Evolutionary conservation across 1,140 invertebrate genomes (phyloP), one percentile per base, ranked within the genome.

Genomic region (Homalodisca vitripennis): DNA sequence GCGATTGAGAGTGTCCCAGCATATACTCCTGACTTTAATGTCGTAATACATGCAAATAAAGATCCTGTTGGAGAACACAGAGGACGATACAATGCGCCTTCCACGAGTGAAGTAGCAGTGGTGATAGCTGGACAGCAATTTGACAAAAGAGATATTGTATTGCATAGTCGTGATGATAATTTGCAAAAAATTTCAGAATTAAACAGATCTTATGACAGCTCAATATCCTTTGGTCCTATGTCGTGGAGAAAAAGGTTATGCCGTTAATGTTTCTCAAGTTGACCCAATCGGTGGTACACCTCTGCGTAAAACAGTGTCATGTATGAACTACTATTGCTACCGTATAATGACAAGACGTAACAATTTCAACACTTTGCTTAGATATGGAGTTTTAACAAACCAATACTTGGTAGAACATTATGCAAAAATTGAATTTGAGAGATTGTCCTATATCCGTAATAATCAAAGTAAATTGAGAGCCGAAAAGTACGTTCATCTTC

Each of bases 211-310:
- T 41, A 41, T 17, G 34, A 41, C 17, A 41, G 6, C 34, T 41
- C 81, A 84, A 76, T 84, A 84, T 77, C 77, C 29, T 68, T 30
- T 83, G 3, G 73, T 84, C 30, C 84, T 82, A 76, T 81, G 78
- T 75, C 65, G 80, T 73, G 81, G 82, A 29, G 75, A 82, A 74
- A 78, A 72, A 68, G 73, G 72, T 30, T 77, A 73, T 48, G 32
- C n/a, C 34, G 3, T 46, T 10, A 34, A 17, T 34, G 27, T 47
- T 22, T 14, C 63, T 6, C 13, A 10, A 47, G 1, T 17, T 29
- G 24, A 60, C 24, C 55, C 55, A 27, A 24, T 27, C 27, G 2
- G 2, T 2, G 29, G 29, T 26, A 22, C 12, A 60, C 55, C 55
- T 27, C 3, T 60, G 13, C 62, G 67, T 47, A 77, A 76, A 64